Percentiles rank a stretch among this genome's conserved stretches.
These are phyloP conservation scores for Cygnus buccinator DNA, from an alignment of 2,113 vertebrate species.

Conservation along the genomic window DNA sequence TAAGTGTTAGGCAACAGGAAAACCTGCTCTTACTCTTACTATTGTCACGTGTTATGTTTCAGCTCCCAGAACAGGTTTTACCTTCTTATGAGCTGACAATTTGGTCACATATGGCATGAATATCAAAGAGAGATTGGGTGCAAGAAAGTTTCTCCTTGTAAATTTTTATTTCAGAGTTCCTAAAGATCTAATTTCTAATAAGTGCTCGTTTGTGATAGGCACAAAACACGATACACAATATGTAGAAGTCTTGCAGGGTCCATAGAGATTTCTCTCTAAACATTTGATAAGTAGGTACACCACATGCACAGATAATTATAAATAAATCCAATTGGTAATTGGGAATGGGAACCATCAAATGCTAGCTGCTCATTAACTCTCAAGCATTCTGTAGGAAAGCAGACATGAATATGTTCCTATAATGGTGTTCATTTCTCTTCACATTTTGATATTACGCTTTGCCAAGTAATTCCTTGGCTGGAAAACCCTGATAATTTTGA, in stretches of 20 bases:
- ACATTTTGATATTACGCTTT: background rate
- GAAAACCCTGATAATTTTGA: background rate
- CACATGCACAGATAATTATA: background rate
- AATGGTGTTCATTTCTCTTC: background rate
- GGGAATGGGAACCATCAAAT: background rate
- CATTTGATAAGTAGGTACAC: background rate
- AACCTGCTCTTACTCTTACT: background rate
- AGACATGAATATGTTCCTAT: background rate
- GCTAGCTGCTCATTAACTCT: background rate
- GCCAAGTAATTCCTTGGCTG: background rate
- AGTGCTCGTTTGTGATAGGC: background rate
- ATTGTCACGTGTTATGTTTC: background rate
- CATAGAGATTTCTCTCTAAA: background rate
- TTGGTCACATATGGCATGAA: background rate
- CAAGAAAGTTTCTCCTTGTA: background rate
- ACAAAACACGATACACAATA: background rate
- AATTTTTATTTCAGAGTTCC: background rate
- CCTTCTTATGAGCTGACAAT: background rate
- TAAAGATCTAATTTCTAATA: background rate
- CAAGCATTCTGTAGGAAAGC: background rate
- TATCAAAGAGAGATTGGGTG: background rate
- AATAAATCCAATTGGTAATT: background rate
- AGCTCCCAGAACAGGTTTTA: background rate
- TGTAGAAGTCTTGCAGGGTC: fast-evolving
- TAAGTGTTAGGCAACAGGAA: background rate